Evolutionary conservation across 1,140 invertebrate genomes (phyloP).

Genomic region (Leptinotarsa defecta): DNA sequence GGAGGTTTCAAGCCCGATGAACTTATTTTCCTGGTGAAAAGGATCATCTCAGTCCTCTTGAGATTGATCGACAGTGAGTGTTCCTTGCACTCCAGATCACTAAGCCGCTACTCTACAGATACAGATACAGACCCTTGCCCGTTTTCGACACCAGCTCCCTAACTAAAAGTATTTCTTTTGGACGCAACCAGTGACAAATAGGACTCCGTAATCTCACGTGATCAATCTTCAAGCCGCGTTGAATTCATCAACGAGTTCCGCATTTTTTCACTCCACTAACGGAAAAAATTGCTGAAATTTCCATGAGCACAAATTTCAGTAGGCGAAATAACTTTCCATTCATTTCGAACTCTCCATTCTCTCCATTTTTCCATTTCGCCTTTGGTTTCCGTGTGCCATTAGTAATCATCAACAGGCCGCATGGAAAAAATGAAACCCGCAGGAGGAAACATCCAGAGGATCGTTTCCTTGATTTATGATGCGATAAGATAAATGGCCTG

Average conservation of each 20-base stretch:
- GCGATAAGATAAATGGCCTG: background rate
- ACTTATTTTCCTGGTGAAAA: no score
- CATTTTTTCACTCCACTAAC: background rate
- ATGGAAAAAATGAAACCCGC: background rate
- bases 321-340: background rate
- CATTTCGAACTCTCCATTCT: background rate
- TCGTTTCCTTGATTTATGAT: constrained; percentile 8
- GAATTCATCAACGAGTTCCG: background rate
- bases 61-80: no score
- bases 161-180: no score
- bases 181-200: background rate
- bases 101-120: no score
- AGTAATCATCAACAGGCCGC: constrained; percentile 7
- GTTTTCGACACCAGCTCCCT: no score
- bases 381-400: background rate
- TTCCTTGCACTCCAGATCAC: no score
- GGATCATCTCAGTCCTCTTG: no score
- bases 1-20: no score
- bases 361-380: background rate
- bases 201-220: background rate
- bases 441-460: constrained; percentile 1
- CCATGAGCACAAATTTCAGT: background rate
- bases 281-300: background rate
- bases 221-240: background rate
- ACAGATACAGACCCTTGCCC: no score